Evolutionary conservation across 1,140 invertebrate species (phyloP), one percentile per base, ranked within the genome.

Genomic region (Trichonephila clavipes): DNA sequence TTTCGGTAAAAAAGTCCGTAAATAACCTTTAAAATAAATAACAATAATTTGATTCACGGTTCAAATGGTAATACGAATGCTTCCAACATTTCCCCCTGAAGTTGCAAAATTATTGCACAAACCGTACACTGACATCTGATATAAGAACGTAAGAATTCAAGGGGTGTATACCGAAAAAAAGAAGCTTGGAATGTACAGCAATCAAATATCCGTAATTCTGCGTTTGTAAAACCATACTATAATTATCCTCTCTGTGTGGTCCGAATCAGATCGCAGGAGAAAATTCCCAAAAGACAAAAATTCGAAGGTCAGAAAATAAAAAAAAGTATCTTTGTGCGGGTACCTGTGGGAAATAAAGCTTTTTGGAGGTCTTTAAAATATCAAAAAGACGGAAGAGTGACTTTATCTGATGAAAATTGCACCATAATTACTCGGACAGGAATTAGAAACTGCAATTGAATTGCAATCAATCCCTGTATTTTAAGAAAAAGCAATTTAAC

Each of bases 221-320:
- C 28, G 14, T 34, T 40, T 18, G 28, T 77, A 77, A 14, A 77
- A 40, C 16, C 6, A 77, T 77, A 77, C 72, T 77, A 8, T 34
- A 77, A 77, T 77, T 77, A 77, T 34, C 5, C 34, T 77, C 34
- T 77, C 72, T 77, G 72, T 77, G 72, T 77, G 72, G 72, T 77
- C 69, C 28, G 10, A 24, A 77, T 5, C 0, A 77, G 18, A 0
- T 14, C 24, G 12, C 14, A 0, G 24, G 28, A 34, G 69, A 40
- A 77, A 34, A 19, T 40, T 16, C 3, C 18, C 12, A 18, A 2
- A 72, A 77, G 72, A 34, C 28, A 19, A 28, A 51, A 18, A 77
- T 77, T 77, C 28, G 72, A 40, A 77, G 28, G 7, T 28, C 7
- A 77, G 1, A 77, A 40, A 28, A 4, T 40, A 21, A 64, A 64